phyloP scores from a whole-genome alignment of 2,888 invertebrate species.

The Eulithis testata region DNA sequence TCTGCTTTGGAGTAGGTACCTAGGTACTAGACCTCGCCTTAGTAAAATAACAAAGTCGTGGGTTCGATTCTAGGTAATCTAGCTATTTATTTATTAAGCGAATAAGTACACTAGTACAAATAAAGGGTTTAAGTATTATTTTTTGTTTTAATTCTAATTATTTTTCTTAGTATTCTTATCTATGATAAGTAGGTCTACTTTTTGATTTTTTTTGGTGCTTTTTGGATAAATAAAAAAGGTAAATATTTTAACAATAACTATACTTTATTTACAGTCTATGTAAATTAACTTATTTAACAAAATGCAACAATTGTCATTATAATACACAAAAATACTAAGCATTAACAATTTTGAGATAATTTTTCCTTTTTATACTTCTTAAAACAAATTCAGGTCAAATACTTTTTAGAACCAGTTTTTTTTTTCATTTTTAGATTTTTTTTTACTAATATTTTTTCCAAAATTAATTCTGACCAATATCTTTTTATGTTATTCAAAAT shows the following conservation, averaged over 20 bases:
- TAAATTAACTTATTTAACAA: constrained; percentile 30
- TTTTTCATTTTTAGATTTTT: too few relatives aligned
- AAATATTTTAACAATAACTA: constrained; percentile 5
- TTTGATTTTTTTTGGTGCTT: too few relatives aligned
- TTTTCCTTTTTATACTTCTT: constrained; percentile 1
- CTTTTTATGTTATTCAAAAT: too few relatives aligned
- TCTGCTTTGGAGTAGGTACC: background rate
- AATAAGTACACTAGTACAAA: constrained; percentile 14
- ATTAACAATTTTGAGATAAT: constrained; percentile 21
- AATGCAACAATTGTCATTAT: constrained; percentile 39
- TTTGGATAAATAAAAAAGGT: background rate
- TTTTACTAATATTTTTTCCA: background rate
- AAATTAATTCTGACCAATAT: background rate
- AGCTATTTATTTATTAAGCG: background rate
- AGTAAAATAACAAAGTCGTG: background rate
- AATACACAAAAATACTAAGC: constrained; percentile 23
- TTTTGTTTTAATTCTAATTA: constrained; percentile 1
- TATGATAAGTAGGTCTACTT: too few relatives aligned
- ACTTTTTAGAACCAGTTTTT: background rate
- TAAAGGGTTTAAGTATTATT: constrained; percentile 17
- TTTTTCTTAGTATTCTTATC: too few relatives aligned
- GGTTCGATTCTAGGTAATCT: constrained; percentile 8
- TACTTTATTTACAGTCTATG: constrained; percentile 38
- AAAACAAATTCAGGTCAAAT: background rate
- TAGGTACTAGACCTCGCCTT: background rate